A percentile compares a stretch with the other conserved stretches of the same genome.
Evolutionary conservation across 1,140 invertebrate genomes (phyloP).

Genomic region (Berghia stephanieae): DNA sequence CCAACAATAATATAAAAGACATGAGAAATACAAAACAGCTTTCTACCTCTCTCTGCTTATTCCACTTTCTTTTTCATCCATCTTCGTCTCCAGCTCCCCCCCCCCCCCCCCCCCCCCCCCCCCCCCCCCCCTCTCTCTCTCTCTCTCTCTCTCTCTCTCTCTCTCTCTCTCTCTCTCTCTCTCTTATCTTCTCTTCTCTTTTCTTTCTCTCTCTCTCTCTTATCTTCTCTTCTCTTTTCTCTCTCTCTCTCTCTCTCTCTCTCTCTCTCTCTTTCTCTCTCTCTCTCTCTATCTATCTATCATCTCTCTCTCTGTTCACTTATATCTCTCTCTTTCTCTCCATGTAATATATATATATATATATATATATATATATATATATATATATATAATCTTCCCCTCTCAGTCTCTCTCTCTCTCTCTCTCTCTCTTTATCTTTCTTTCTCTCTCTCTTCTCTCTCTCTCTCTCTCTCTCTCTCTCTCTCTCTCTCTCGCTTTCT

Average conservation of each 20-base stretch:
- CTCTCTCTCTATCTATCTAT: not conserved
- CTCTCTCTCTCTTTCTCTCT: not conserved
- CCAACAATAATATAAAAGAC: too few species aligned
- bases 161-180: not conserved
- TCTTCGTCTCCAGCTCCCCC: not conserved
- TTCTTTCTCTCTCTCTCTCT: not conserved
- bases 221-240: not conserved
- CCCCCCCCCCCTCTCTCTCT: conserved; percentile 9
- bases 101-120: not conserved
- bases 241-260: not conserved
- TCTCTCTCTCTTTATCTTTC: too few species aligned
- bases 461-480: not conserved
- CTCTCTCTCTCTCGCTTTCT: too few species aligned
- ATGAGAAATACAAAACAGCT: too few species aligned
- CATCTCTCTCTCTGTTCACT: conserved; percentile 12
- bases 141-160: not conserved
- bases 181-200: not conserved
- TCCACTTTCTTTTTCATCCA: too few species aligned
- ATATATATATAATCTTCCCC: not conserved
- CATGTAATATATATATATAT: too few species aligned
- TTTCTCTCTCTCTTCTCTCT: not conserved
- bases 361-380: not conserved
- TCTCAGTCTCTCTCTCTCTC: not conserved
- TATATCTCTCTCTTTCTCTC: not conserved
- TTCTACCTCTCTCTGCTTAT: too few species aligned